Evolutionary conservation across 2,888 invertebrate genomes (phyloP).

Genomic region (Acleris sparsana): DNA sequence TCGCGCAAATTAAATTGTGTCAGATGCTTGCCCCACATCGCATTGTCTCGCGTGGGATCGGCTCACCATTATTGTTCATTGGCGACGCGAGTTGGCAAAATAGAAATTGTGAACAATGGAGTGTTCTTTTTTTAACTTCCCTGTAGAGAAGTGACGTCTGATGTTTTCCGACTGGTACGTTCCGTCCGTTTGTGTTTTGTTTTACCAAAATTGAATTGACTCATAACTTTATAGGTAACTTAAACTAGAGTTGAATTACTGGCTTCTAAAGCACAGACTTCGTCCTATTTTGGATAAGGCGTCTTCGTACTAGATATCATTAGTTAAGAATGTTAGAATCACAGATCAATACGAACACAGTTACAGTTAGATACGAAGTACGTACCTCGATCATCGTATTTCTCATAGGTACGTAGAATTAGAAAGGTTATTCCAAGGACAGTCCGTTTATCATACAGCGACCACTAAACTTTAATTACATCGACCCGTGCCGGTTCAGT

Average conservation of each 20-base stretch:
- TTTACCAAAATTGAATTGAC: no score
- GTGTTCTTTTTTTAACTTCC: constrained; percentile 65
- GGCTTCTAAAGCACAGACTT: no score
- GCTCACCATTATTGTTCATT: constrained; percentile 71
- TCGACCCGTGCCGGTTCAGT: constrained; percentile 35
- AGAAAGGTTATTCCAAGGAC: neutral
- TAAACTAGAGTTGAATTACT: no score
- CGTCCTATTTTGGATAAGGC: no score
- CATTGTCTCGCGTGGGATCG: constrained; percentile 77
- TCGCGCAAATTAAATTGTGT: constrained; percentile 79
- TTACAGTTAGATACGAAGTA: no score
- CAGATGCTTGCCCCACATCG: constrained; percentile 79
- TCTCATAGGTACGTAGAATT: neutral
- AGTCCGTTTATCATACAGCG: constrained; percentile 14
- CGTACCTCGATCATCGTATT: neutral
- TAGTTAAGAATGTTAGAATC: no score
- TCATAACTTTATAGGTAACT: no score
- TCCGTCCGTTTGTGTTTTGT: no score
- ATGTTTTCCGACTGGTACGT: constrained; percentile 3
- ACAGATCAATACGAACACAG: no score
- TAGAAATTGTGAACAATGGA: constrained; percentile 75
- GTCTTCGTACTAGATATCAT: no score
- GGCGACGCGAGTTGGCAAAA: constrained; percentile 63
- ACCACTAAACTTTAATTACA: constrained; percentile 16
- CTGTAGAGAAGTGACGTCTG: constrained; percentile 43